Conservation (phyloP, 2,888 invertebrate genomes). For the Agrotis ipsilon region DNA sequence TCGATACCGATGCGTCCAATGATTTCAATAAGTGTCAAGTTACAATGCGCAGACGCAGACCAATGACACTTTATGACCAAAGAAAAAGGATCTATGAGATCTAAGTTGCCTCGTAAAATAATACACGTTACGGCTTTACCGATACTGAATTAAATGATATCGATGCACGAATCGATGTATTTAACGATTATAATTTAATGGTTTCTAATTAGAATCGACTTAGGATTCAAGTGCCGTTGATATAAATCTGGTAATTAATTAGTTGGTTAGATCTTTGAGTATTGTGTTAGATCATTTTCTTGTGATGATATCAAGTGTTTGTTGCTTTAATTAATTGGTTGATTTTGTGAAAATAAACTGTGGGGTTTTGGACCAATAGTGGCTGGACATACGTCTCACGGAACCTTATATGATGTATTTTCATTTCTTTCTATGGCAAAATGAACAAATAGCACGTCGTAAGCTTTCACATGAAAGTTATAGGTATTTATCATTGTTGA, state of each 20-base stretch:
- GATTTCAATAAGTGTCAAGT: slow-evolving; percentile 59
- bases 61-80: slow-evolving; percentile 56
- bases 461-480: too few species aligned
- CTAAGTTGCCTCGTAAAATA: slow-evolving; percentile 57
- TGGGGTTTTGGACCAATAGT: too few species aligned
- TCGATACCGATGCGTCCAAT: slow-evolving; percentile 53
- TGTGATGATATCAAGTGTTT: slow-evolving; percentile 6
- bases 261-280: slow-evolving; percentile 36
- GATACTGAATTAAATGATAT: slow-evolving; percentile 58
- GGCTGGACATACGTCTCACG: too few species aligned
- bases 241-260: slow-evolving; percentile 49
- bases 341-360: too few species aligned
- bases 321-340: too few species aligned
- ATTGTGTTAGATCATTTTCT: background rate
- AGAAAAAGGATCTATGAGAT: slow-evolving; percentile 50
- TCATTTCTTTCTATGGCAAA: too few species aligned
- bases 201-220: slow-evolving; percentile 56
- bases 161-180: slow-evolving; percentile 43
- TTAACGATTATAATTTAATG: slow-evolving; percentile 58
- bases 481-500: too few species aligned
- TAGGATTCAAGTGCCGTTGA: slow-evolving; percentile 24
- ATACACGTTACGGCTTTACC: slow-evolving; percentile 40
- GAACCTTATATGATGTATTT: too few species aligned
- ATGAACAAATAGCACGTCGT: too few species aligned
- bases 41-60: slow-evolving; percentile 43